Percentiles rank a stretch among this genome's conserved stretches.
Conservation (phyloP, 2,797 vertebrate species). For the Fistularia commersonii region DNA sequence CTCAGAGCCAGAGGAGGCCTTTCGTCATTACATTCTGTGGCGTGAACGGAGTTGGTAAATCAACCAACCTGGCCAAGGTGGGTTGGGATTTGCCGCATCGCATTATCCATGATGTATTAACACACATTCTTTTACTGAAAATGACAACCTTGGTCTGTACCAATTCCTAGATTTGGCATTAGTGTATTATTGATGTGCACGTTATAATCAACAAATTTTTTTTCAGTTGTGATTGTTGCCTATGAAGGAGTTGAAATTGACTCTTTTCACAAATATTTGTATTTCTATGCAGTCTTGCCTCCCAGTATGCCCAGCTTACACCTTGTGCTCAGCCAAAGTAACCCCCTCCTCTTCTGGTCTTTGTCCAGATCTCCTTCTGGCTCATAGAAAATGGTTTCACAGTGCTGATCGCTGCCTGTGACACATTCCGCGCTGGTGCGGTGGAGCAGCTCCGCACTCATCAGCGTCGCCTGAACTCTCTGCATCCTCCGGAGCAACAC, state of each 20-base stretch:
- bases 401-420: slow-evolving; percentile 94
- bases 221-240: too few species aligned
- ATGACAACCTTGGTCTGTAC: too few species aligned
- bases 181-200: too few species aligned
- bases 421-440: slow-evolving; percentile 94
- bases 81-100: slow-evolving; percentile 1
- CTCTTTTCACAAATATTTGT: too few species aligned
- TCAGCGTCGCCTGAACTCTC: slow-evolving; percentile 87
- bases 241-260: too few species aligned
- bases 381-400: slow-evolving; percentile 94
- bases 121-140: too few species aligned
- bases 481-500: slow-evolving; percentile 88
- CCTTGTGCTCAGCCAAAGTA: not conserved
- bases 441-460: slow-evolving; percentile 98
- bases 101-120: too few species aligned
- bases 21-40: slow-evolving; percentile 96
- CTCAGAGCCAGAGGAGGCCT: slow-evolving; percentile 84
- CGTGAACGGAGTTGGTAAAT: slow-evolving; percentile 96
- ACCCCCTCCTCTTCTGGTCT: not conserved
- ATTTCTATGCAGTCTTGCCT: too few species aligned
- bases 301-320: too few species aligned
- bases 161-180: too few species aligned
- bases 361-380: slow-evolving; percentile 92
- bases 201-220: too few species aligned
- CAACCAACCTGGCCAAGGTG: slow-evolving; percentile 97